These are phyloP conservation scores for Micromesistius poutassou DNA, from an alignment of 2,797 vertebrate species.

Conservation along the genomic window DNA sequence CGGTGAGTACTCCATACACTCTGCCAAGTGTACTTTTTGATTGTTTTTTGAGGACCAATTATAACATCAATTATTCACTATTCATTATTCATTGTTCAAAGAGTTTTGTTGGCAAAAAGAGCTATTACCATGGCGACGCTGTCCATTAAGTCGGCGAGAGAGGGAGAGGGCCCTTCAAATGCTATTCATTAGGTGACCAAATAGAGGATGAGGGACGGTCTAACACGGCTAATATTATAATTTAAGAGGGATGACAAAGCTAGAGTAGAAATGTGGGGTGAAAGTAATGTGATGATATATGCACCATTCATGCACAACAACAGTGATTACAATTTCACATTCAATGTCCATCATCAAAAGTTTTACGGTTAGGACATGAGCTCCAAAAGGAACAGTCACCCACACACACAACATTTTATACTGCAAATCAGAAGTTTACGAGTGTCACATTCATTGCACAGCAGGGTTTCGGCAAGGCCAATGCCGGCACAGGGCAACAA, in stretches of 20 bases:
- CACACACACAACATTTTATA: neutral
- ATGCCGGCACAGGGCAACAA: neutral
- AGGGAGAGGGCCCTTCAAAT: neutral
- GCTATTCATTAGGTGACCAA: neutral
- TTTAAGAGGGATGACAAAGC: constrained; percentile 13
- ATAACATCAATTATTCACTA: constrained; percentile 6
- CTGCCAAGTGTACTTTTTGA: constrained; percentile 23
- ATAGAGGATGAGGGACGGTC: neutral
- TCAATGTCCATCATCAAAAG: neutral
- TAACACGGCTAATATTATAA: constrained; percentile 5
- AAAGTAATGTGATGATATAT: neutral
- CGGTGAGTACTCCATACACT: constrained; percentile 20
- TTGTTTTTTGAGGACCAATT: constrained; percentile 26
- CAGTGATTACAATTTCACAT: neutral
- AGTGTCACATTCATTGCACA: neutral
- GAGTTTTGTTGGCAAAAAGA: neutral
- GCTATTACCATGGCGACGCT: neutral
- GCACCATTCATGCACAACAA: neutral
- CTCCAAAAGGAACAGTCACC: neutral
- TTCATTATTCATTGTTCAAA: no score
- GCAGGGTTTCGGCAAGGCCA: neutral
- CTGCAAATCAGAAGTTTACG: neutral
- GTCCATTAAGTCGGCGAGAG: neutral
- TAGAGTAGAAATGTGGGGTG: neutral
- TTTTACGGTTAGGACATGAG: neutral